Conservation (phyloP, 2,888 invertebrate species). For the Phalera bucephala region DNA sequence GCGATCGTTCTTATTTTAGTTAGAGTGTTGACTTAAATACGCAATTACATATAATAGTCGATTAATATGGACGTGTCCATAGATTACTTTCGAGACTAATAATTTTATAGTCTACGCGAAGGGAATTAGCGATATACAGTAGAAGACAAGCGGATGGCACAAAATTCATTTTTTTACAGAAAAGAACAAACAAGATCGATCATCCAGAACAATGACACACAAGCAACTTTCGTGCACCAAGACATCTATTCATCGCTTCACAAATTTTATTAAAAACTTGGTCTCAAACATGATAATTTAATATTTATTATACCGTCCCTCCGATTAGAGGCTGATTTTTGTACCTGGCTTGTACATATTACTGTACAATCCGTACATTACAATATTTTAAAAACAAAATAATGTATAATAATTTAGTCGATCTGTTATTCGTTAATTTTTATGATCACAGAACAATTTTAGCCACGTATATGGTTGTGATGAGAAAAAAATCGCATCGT, state of each 20-base stretch:
- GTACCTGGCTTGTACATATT: conserved; percentile 63
- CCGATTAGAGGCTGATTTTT: conserved; percentile 41
- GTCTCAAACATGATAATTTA: conserved; percentile 65
- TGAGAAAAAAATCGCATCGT: conserved; percentile 4
- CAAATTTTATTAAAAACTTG: conserved; percentile 56
- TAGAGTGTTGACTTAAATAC: too few species aligned
- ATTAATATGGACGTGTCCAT: conserved; percentile 67
- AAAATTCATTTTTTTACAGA: conserved; percentile 51
- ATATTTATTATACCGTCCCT: conserved; percentile 28
- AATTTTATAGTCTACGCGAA: conserved; percentile 41
- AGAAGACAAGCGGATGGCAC: conserved; percentile 75
- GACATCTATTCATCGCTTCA: conserved; percentile 31
- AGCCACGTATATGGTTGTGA: conserved; percentile 61
- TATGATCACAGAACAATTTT: conserved; percentile 65
- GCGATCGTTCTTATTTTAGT: too few species aligned
- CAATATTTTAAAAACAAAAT: conserved; percentile 12
- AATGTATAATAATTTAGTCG: conserved; percentile 40
- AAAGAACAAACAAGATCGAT: conserved; percentile 45
- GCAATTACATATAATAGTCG: too few species aligned
- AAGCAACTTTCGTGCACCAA: conserved; percentile 51
- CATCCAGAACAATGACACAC: conserved; percentile 45
- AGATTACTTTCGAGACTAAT: conserved; percentile 40
- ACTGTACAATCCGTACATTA: conserved; percentile 69
- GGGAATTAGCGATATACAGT: conserved; percentile 65
- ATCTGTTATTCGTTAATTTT: conserved; percentile 31